Base-by-base conservation (phyloP, 2,113 vertebrate genomes). In the Kryptolebias marmoratus region DNA sequence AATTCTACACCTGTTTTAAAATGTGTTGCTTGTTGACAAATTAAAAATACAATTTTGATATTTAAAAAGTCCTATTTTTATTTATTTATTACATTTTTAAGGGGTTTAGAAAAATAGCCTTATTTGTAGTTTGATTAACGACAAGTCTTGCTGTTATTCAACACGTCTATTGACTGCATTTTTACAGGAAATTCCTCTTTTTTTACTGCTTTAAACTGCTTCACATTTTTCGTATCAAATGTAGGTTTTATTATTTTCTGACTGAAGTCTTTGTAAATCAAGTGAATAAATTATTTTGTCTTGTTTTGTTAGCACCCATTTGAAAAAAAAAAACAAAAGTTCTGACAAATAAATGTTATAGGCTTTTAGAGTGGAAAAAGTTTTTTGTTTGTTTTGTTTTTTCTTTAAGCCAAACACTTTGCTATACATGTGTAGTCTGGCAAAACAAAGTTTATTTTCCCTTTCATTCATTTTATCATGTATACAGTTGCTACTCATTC, bases 151-250 rank as follows among this genome's bases (percentile, higher is more conserved):
- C 32, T 13, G 22, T 1, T 30, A 30, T 14, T 16, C 16, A n/a
- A 31, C 39, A 75, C 44, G 36, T 52, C 54, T 57, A 32, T 36
- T 56, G 44, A 39, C 28, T 39, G 62, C 47, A 52, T 10, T n/a
- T 53, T 53, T n/a, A 9, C 5, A 50, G 2, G 15, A 13, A 2
- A 16, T 49, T 49, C 48, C 3, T 52, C 47, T 48, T 50, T 50
- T 50, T n/a, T 18, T 50, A 52, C 18, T 52, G 47, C 12, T 14
- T 44, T 36, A 36, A 36, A 36, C 7, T 7, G 7, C 36, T 36
- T 36, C 7, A 18, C 32, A 16, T 50, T 73, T 45, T 56, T 13
- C 42, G 39, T 49, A 39, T 31, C 3, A 50, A n/a, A 15, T 39
- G 31, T 15, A 32, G 3, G 36, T 64, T 79, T 10, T 49, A 49